A percentile compares a stretch with the other conserved stretches of the same genome.
Conservation (phyloP, 2,797 vertebrate species). For the Emys orbicularis region DNA sequence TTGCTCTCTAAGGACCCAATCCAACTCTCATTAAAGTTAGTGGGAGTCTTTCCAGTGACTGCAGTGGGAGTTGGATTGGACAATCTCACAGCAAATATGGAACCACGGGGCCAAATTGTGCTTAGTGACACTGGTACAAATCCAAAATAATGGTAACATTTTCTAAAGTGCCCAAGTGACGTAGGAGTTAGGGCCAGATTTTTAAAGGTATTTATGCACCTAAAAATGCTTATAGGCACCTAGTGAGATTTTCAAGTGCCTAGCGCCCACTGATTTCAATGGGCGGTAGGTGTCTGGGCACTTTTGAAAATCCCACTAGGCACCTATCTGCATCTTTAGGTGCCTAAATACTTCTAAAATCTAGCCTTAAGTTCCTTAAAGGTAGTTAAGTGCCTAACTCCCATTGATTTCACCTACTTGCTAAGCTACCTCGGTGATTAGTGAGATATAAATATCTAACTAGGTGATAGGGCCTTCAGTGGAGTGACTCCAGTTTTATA, state of each 20-base stretch:
- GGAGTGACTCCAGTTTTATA: neutral
- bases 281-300: neutral
- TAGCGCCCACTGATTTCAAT: neutral
- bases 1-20: neutral
- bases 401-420: neutral
- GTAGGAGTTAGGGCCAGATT: neutral
- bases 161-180: neutral
- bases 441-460: neutral
- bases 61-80: neutral
- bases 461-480: neutral
- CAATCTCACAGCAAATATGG: neutral
- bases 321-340: neutral
- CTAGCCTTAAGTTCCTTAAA: neutral
- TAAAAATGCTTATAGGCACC: neutral
- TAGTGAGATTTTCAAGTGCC: neutral
- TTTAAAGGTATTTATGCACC: neutral
- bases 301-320: neutral
- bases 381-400: neutral
- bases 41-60: neutral
- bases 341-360: neutral
- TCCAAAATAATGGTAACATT: neutral
- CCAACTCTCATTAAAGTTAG: neutral
- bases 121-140: neutral
- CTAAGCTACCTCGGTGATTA: neutral
- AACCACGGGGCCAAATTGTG: neutral